Base-by-base conservation (phyloP, 2,113 vertebrate species). In the Laticauda colubrina region DNA sequence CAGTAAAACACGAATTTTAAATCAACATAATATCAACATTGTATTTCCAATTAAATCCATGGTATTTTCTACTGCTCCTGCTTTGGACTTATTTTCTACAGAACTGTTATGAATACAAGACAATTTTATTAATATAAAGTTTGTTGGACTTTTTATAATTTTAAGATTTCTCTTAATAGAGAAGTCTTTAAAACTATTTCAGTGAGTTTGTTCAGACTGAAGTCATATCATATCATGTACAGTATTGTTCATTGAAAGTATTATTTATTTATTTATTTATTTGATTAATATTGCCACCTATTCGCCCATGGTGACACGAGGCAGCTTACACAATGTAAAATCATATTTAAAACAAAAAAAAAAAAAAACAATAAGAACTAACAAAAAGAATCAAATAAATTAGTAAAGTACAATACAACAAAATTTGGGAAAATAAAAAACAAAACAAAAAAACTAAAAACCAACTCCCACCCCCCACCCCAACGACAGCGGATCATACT, bases 51-150 rank as follows among this genome's bases (percentile, higher is more conserved):
- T 64, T 6, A 88, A 64, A 69, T 54, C 7, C 48, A 69, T 53
- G n/a, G 11, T 29, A 4, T 39, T 81, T 91, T 56, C 20, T 91
- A 14, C 3, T 56, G 24, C 12, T 23, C 51, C 26, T 26, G 45
- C 55, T 87, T 91, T 61, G 20, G 43, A 93, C 75, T 29, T 86
- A 59, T 12, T 39, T 39, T 75, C 2, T 39, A 24, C 75, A 90
- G 90, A 91, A 29, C 11, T 61, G 69, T 0, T 94, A 26, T 86
- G 48, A 85, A 39, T 94, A 91, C 92, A 88, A 29, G 2, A 64
- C 91, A 87, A 29, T 75, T 89, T 93, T 85, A 23, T 24, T 91
- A 57, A 61, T 90, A 45, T 69, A 93, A 59, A 39, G 54, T 18
- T 64, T 90, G 89, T 24, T 14, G 0, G 8, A n/a, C 85, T 12